Evolutionary conservation across 2,888 invertebrate genomes (phyloP).

Genomic region (Andricus curvator): DNA sequence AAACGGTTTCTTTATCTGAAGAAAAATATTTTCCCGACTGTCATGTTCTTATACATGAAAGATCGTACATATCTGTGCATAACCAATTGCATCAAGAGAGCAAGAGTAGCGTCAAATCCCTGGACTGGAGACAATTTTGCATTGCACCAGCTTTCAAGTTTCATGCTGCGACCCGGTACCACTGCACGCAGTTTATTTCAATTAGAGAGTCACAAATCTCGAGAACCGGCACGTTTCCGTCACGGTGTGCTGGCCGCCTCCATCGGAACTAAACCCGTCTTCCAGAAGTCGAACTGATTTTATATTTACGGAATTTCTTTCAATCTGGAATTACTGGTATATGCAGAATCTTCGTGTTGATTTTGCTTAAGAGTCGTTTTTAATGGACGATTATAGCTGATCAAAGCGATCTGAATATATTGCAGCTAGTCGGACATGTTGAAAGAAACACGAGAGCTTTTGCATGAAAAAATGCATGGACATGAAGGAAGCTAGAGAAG

Average conservation of each 20-base stretch:
- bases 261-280: constrained; percentile 18
- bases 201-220: constrained; percentile 72
- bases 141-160: constrained; percentile 21
- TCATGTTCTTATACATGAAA: no score
- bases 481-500: no score
- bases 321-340: constrained; percentile 1
- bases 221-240: constrained; percentile 51
- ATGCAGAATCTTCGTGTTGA: not conserved
- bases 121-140: constrained; percentile 10
- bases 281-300: constrained; percentile 39
- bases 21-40: no score
- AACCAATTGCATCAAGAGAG: not conserved
- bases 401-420: no score
- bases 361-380: not conserved
- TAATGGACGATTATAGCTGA: not conserved
- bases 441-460: no score
- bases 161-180: constrained; percentile 46
- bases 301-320: constrained; percentile 27
- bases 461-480: no score
- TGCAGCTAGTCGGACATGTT: no score
- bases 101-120: constrained; percentile 1
- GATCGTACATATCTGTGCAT: not conserved
- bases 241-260: constrained; percentile 33
- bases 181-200: constrained; percentile 70
- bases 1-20: no score